Conservation (phyloP, 2,797 vertebrate genomes). For the Diplodus sargus region DNA sequence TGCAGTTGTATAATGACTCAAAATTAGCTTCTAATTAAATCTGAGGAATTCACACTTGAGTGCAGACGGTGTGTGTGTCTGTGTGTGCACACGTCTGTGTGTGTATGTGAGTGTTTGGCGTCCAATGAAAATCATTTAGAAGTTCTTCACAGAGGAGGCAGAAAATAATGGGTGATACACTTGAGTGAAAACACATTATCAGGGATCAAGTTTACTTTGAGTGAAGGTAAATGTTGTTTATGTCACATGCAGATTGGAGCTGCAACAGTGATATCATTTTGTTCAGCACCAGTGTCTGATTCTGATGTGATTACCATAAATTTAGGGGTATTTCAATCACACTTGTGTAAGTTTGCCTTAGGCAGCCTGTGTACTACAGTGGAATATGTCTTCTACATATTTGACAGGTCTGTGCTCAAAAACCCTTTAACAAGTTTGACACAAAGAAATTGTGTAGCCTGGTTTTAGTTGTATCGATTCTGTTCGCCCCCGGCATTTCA, state of each 20-base stretch:
- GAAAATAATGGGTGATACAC: slow-evolving; percentile 66
- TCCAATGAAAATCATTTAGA: slow-evolving; percentile 75
- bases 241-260: slow-evolving; percentile 20
- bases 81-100: slow-evolving; percentile 32
- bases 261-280: neutral
- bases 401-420: slow-evolving; percentile 46
- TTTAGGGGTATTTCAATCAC: neutral
- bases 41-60: slow-evolving; percentile 81
- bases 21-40: slow-evolving; percentile 87
- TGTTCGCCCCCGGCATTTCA: slow-evolving; percentile 65
- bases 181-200: slow-evolving; percentile 62
- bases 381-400: slow-evolving; percentile 30
- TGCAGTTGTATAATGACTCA: slow-evolving; percentile 83
- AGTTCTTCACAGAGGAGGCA: slow-evolving; percentile 71
- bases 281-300: slow-evolving; percentile 1
- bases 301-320: slow-evolving; percentile 17
- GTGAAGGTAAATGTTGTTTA: slow-evolving; percentile 43
- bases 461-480: slow-evolving; percentile 64
- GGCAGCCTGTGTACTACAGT: neutral
- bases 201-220: slow-evolving; percentile 65
- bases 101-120: slow-evolving; percentile 44
- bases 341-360: neutral
- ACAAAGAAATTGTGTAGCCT: slow-evolving; percentile 51
- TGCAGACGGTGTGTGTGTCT: slow-evolving; percentile 69
- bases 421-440: slow-evolving; percentile 56